Conservation (phyloP, 2,888 invertebrate genomes). For the Notodonta ziczac region DNA sequence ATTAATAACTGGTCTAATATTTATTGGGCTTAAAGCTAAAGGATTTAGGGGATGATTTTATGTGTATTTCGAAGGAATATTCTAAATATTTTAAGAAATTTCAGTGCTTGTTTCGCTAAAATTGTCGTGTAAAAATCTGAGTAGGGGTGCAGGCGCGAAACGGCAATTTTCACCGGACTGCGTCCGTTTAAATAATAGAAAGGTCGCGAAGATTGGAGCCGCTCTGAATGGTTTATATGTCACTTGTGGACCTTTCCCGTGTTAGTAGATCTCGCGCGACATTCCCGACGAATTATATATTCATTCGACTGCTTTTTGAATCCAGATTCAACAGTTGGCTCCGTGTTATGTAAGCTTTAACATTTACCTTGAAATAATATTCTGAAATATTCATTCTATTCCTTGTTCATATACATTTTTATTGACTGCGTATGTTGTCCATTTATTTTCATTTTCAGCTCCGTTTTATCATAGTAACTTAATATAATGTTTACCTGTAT, state of each 20-base stretch:
- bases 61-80: too few species aligned
- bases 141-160: constrained; percentile 56
- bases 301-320: constrained; percentile 67
- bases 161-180: constrained; percentile 72
- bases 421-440: background rate
- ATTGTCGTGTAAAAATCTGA: constrained; percentile 37
- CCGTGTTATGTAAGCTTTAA: constrained; percentile 39
- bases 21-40: too few species aligned
- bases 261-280: constrained; percentile 71
- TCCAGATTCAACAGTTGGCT: constrained; percentile 57
- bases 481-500: too few species aligned
- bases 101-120: background rate
- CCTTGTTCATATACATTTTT: background rate
- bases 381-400: constrained; percentile 11
- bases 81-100: too few species aligned
- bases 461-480: too few species aligned
- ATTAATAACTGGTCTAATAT: too few species aligned
- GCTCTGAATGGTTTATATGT: constrained; percentile 81
- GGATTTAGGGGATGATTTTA: too few species aligned
- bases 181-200: constrained; percentile 81
- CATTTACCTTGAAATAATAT: constrained; percentile 12
- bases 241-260: constrained; percentile 77
- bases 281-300: constrained; percentile 74
- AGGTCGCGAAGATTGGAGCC: constrained; percentile 80
- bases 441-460: too few species aligned